These are phyloP conservation scores for Crypturellus undulatus DNA, from an alignment of 2,113 vertebrate species.

Conservation along the genomic window DNA sequence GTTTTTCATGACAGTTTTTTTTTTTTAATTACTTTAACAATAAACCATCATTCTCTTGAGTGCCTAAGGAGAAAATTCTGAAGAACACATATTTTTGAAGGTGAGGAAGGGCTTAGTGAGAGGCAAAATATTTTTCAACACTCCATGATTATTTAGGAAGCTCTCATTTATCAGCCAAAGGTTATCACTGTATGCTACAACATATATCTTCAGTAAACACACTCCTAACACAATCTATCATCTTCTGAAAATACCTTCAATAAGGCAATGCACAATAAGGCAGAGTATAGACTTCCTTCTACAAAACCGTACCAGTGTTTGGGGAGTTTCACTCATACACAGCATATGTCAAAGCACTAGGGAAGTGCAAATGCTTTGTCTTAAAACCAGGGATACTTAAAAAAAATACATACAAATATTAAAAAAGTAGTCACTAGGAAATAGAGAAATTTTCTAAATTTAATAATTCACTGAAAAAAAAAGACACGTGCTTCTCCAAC, in stretches of 20 bases:
- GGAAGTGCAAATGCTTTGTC: not conserved
- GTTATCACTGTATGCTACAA: not conserved
- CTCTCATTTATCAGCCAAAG: not conserved
- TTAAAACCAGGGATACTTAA: not conserved
- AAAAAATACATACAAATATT: no score
- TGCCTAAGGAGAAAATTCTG: not conserved
- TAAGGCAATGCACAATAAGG: not conserved
- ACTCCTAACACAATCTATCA: not conserved
- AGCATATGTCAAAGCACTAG: not conserved
- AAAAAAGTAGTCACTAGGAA: not conserved
- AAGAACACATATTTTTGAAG: not conserved
- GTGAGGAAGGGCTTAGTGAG: not conserved
- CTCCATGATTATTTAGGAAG: not conserved
- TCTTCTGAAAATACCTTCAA: not conserved
- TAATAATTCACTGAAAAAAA: not conserved
- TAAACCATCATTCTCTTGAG: not conserved
- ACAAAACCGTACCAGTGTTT: not conserved
- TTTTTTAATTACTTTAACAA: not conserved
- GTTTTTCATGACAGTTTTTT: not conserved
- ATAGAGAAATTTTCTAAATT: not conserved
- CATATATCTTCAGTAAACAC: not conserved
- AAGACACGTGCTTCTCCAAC: not conserved
- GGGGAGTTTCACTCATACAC: not conserved
- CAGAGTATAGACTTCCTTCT: rapidly evolving
- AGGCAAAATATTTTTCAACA: not conserved